phyloP scores from a whole-genome alignment of 2,797 vertebrate genomes.

The Trichosurus vulpecula region DNA sequence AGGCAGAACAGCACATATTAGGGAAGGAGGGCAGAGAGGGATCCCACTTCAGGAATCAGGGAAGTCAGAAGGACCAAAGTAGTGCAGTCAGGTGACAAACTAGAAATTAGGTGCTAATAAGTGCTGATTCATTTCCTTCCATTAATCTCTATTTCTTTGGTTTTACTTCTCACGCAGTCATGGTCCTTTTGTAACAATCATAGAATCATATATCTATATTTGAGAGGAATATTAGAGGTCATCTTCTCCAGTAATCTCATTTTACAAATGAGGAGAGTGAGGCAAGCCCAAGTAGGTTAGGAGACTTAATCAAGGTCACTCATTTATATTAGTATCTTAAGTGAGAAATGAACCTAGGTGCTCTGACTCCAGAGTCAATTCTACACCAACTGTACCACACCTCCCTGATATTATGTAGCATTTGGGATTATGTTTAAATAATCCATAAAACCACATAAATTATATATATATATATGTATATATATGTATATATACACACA shows the following conservation, averaged over 20 bases:
- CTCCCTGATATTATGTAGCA: background rate
- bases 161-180: background rate
- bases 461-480: no score
- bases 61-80: background rate
- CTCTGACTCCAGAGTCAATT: background rate
- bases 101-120: background rate
- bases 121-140: background rate
- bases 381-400: background rate
- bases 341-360: background rate
- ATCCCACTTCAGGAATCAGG: background rate
- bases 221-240: background rate
- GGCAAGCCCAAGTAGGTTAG: background rate
- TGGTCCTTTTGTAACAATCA: background rate
- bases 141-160: background rate
- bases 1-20: background rate
- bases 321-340: background rate
- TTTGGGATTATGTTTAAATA: background rate
- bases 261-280: background rate
- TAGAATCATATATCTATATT: background rate
- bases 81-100: background rate
- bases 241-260: background rate
- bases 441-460: background rate
- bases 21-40: background rate
- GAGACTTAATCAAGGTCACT: background rate
- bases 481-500: no score